Base-by-base conservation (phyloP, 2,797 vertebrate genomes). In the Poeciliopsis paucimaculata region DNA sequence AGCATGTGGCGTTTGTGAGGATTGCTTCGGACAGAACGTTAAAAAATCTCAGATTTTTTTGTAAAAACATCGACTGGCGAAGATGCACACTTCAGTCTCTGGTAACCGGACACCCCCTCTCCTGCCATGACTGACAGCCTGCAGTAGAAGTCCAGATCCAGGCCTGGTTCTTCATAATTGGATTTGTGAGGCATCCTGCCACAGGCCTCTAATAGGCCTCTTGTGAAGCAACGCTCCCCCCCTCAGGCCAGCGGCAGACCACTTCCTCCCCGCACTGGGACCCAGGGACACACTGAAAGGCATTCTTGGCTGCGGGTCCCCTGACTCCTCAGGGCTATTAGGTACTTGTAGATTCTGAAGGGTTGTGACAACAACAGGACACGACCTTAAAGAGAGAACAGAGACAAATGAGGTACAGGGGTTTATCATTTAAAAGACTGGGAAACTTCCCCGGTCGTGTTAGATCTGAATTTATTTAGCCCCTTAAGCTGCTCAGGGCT, bases 181-280 rank as follows among this genome's bases (percentile, higher is more conserved):
- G 91, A 93, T 94, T 94, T 93, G 86, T 39, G 89, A 91, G 89
- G 86, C 91, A 82, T 93, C 90, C 89, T 82, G 89, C 90, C 88
- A 76, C 86, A 84, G 89, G 90, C 87, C 87, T 91, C 88, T 90
- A 87, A 88, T 81, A 83, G 68, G 91, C 85, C 91, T 89, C 82
- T 83, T 84, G 91, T 71, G 82, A 84, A 87, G 85, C 20, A 23
- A 51, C 49, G 20, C 7, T n/a, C 10, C 81, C 80, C 26, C 92
- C 82, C 89, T 84, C 75, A 31, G 89, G 86, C 86, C 81, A 34
- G 79, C 18, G 68, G 84, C 41, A 81, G 73, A 85, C 81, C 87
- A 82, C 88, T 90, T 86, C 82, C 86, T 84, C 82, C 82, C 87
- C 5, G 80, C 23, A 11, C 78, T 79, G 90, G 89, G 88, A 79